Evolutionary conservation across 2,797 vertebrate genomes (phyloP).

Genomic region (Vultur gryphus): DNA sequence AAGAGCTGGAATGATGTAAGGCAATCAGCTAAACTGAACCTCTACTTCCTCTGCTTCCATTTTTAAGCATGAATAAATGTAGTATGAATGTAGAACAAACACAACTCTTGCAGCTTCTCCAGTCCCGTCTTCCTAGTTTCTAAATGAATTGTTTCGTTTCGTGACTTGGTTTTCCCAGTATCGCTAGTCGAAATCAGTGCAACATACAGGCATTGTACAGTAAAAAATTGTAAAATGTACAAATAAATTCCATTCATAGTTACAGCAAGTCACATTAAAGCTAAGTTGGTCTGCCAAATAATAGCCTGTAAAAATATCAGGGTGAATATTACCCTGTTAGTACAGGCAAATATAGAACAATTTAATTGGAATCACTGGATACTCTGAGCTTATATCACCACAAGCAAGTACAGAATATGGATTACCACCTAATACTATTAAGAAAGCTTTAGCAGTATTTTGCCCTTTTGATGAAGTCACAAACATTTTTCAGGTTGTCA

Average conservation of each 20-base stretch:
- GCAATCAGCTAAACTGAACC: neutral
- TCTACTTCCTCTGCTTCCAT: neutral
- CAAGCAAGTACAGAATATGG: neutral
- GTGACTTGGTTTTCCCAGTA: neutral
- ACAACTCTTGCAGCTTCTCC: neutral
- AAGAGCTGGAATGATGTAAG: neutral
- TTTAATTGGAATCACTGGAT: neutral
- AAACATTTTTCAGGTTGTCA: neutral
- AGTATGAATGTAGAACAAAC: neutral
- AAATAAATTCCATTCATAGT: neutral
- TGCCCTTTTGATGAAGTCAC: neutral
- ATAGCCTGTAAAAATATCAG: neutral
- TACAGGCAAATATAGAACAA: neutral
- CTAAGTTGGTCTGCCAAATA: neutral
- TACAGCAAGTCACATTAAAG: neutral
- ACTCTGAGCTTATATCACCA: neutral
- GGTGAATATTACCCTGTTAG: neutral
- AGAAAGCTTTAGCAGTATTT: neutral
- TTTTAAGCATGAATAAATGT: neutral
- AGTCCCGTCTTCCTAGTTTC: neutral
- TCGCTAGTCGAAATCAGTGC: neutral
- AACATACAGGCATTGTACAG: neutral
- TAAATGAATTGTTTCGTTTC: neutral
- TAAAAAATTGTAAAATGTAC: neutral
- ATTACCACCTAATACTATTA: neutral